A percentile compares a stretch with the other conserved stretches of the same genome.
Evolutionary conservation across 2,113 vertebrate species (phyloP).

Genomic region (Platanista minor): DNA sequence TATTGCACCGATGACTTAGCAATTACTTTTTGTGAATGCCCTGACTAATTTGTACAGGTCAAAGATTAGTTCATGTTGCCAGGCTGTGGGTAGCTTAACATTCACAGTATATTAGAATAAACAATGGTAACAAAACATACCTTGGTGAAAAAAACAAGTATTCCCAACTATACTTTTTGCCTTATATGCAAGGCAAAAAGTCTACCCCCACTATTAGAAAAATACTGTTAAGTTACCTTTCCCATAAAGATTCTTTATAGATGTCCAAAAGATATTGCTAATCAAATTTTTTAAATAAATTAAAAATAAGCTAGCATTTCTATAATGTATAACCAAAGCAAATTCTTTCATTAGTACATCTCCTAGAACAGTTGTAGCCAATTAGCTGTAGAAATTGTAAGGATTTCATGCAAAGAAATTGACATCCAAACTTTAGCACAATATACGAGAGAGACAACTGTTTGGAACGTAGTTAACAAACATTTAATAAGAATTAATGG

Average conservation of each 20-base stretch:
- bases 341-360: not conserved
- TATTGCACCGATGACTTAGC: slow-evolving; percentile 79
- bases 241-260: not conserved
- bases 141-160: slow-evolving; percentile 66
- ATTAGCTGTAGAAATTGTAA: not conserved
- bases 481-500: not conserved
- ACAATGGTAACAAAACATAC: slow-evolving; percentile 75
- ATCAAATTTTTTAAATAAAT: not conserved
- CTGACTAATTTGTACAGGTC: slow-evolving; percentile 85
- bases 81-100: slow-evolving; percentile 80
- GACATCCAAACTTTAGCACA: not conserved
- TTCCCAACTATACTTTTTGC: slow-evolving; percentile 32
- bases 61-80: slow-evolving; percentile 82
- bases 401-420: not conserved
- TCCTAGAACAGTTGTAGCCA: not conserved
- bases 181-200: slow-evolving; percentile 58
- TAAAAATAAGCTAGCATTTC: not conserved
- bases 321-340: not conserved
- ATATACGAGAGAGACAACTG: not conserved
- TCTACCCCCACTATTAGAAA: not conserved
- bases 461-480: not conserved
- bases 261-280: not conserved
- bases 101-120: slow-evolving; percentile 78
- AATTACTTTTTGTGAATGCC: slow-evolving; percentile 83
- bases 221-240: not conserved